Evolutionary conservation across 2,113 vertebrate genomes (phyloP).

Genomic region (Microtus pennsylvanicus): DNA sequence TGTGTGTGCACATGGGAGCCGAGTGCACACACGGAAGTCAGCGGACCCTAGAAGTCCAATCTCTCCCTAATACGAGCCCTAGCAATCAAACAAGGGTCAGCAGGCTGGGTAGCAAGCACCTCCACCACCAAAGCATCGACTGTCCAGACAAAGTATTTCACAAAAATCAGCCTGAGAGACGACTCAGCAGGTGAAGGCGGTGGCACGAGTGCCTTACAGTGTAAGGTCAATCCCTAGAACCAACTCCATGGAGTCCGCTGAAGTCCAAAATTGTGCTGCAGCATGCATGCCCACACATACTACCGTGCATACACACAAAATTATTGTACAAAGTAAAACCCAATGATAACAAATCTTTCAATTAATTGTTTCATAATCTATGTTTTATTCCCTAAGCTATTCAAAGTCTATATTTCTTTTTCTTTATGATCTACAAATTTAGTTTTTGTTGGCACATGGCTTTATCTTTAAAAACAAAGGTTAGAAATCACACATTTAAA

Average conservation of each 20-base stretch:
- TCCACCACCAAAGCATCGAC: not conserved
- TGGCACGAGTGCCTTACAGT: not conserved
- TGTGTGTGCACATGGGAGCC: not conserved
- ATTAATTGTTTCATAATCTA: constrained; percentile 31
- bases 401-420: constrained; percentile 38
- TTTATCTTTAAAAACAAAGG: constrained; percentile 44
- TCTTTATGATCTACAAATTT: constrained; percentile 51
- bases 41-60: not conserved
- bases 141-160: not conserved
- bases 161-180: not conserved
- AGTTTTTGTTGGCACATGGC: not conserved
- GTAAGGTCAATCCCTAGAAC: not conserved
- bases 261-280: not conserved
- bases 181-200: too few relatives aligned
- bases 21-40: not conserved
- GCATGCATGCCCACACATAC: not conserved
- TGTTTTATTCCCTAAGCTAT: constrained; percentile 28
- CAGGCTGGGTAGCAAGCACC: not conserved
- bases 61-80: not conserved
- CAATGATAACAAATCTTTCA: not conserved
- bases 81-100: not conserved
- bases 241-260: too few relatives aligned
- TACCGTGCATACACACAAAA: not conserved
- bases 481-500: not conserved
- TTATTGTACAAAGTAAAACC: constrained; percentile 48